Percentiles rank a stretch among this genome's conserved stretches.
Conservation (phyloP, 64 coral and sea anemone species). For the Porites lutea region DNA sequence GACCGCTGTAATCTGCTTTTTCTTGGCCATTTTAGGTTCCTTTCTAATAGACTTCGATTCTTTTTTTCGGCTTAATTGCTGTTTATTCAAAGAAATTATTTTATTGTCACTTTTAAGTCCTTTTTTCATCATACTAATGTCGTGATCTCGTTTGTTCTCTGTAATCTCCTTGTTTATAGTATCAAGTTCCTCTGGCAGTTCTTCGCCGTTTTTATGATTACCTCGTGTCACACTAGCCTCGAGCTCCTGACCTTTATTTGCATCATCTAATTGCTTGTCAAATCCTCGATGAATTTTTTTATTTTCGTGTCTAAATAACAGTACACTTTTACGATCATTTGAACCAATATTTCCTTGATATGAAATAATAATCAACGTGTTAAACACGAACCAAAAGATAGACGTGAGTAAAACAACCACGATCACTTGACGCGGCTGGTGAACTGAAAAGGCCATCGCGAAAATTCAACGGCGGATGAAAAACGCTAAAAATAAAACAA, state of each 20-base stretch:
- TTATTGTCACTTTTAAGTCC: background rate
- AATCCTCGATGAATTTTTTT: background rate
- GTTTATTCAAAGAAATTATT: background rate
- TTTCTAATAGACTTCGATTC: background rate
- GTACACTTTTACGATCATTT: constrained; percentile 1
- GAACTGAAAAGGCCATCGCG: background rate
- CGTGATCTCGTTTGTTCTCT: background rate
- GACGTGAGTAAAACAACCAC: constrained; percentile 59
- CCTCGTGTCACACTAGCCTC: background rate
- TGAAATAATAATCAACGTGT: constrained; percentile 63
- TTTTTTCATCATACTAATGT: constrained; percentile 1
- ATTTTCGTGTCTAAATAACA: background rate
- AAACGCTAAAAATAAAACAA: background rate
- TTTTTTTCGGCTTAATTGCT: background rate
- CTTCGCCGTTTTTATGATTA: background rate
- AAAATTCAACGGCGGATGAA: background rate
- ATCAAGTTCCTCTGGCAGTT: constrained; percentile 4
- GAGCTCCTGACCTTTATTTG: background rate
- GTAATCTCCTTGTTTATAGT: background rate
- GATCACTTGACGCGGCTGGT: constrained; percentile 48
- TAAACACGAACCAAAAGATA: constrained; percentile 77
- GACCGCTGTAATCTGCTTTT: background rate
- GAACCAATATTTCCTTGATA: constrained; percentile 67
- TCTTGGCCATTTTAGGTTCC: constrained; percentile 1
- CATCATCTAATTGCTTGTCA: background rate